Percentiles rank a stretch among this genome's conserved stretches.
Evolutionary conservation across 1,140 invertebrate species (phyloP).

Genomic region (Bombyx mandarina): DNA sequence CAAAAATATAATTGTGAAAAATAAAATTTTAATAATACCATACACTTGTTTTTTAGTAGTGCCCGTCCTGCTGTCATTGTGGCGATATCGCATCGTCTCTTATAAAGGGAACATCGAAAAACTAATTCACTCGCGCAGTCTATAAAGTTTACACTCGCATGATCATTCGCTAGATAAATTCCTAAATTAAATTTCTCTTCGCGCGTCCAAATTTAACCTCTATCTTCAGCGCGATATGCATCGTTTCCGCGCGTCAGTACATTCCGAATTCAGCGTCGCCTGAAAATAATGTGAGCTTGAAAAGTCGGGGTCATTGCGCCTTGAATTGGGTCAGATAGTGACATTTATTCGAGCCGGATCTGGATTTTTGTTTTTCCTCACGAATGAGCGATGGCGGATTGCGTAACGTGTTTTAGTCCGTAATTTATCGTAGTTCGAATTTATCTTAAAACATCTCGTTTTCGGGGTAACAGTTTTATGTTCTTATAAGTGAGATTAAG

Average conservation of each 20-base stretch:
- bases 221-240: not conserved
- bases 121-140: constrained; percentile 38
- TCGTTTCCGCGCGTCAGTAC: not conserved
- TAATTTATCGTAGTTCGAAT: constrained; percentile 2
- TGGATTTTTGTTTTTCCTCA: constrained; percentile 33
- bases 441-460: constrained; percentile 1
- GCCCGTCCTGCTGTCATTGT: constrained; percentile 1
- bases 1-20: too few relatives aligned
- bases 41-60: too few relatives aligned
- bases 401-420: not conserved
- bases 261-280: constrained; percentile 23
- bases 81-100: constrained; percentile 10
- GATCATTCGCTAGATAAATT: constrained; percentile 61
- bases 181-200: constrained; percentile 52
- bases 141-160: constrained; percentile 56
- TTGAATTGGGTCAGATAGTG: constrained; percentile 49
- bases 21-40: too few relatives aligned
- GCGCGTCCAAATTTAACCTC: not conserved
- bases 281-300: constrained; percentile 48
- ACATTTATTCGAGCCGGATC: constrained; percentile 36
- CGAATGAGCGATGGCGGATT: constrained; percentile 33
- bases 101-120: constrained; percentile 6
- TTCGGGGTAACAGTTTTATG: too few relatives aligned
- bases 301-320: constrained; percentile 36
- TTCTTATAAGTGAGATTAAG: too few relatives aligned